Base-by-base conservation (phyloP, 1,140 invertebrate species). In the Pseudobourletiella spinata region DNA sequence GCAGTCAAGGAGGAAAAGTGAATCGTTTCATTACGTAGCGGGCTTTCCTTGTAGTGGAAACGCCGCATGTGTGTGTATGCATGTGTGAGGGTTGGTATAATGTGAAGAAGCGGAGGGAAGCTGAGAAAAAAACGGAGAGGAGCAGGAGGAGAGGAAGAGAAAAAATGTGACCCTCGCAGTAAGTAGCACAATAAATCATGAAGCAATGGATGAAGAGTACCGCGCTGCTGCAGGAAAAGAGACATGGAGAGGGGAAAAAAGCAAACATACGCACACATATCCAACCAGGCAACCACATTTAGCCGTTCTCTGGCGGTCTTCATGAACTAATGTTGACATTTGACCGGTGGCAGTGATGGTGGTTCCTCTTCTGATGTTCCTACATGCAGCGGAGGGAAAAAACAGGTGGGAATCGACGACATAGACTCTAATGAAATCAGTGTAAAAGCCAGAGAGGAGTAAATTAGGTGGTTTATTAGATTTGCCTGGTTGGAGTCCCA, bases 401-500 rank as follows among this genome's bases (percentile, higher is more conserved):
- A 57, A 24, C 20, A 26, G 20, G 39, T 57, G 32, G 22, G 39
- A 43, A 2, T 14, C 26, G 3, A 18, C 25, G 51, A 29, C 26
- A 28, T n/a, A 57, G 18, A 42, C 29, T 15, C 24, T 39, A 24
- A 50, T 50, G 46, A 59, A 59, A 46, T 59, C 26, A 59, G 44
- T 59, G 57, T 25, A 59, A 59, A 25, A 59, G 32, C n/a, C 39
- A 39, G 4, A 43, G 29, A 30, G 28, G 46, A 59, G 44, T 44
- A 62, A 62, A 62, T 62, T 62, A 56, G 52, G 25, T 26, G 39
- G 22, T 62, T 62, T 62, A 62, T 62, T 62, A 62, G 52, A 58
- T 63, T 50, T 63, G 54, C 61, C 44, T 29, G 29, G 44, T 58
- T 44, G 43, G 44, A 57, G 32, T 62, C n/a, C 51, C n/a, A 29